Base-by-base conservation (phyloP, 2,888 invertebrate genomes). In the Hetaerina titia region DNA sequence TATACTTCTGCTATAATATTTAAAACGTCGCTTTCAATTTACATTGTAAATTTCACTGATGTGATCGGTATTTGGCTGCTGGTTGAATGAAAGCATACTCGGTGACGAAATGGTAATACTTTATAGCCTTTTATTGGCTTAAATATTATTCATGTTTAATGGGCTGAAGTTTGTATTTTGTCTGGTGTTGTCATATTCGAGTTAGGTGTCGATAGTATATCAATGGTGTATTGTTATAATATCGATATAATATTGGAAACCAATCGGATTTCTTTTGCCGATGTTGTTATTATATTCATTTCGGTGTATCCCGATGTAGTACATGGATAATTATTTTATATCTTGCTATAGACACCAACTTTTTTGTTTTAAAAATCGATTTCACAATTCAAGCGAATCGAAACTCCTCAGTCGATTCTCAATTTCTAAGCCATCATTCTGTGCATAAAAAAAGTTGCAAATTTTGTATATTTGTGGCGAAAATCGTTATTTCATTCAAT, bases 171-270 rank as follows among this genome's bases (percentile, higher is more conserved):
- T 5, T 31, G 11, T 81, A 13, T 81, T n/a, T 81, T 31, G 81
- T 11, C 11, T 31, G 45, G 45, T 45, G 19, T 81, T 81, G 31
- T 81, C 15, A 9, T 81, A 25, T 1, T 81, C 25, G 15, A 25
- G 13, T 31, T 69, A 69, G 69, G 69, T 9, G 31, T 81, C 81
- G 31, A 81, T 81, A 25, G 81, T 31, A 81, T 81, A 81, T 81
- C 81, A 15, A 81, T 81, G 25, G 25, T 81, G 31, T 81, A 31
- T 81, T 25, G 81, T 31, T 31, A 81, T 81, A 31, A 81, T 81
- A 81, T 81, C 81, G 81, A 81, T 81, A 81, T 81, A 81, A 31
- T 81, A 31, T 81, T 31, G 31, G 31, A 81, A 81, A 81, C 25
- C 81, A 81, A 81, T 31, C 69, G 69, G 69, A 69, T 69, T 69